Evolutionary conservation across 53 echinoderm and acorn worm species (phyloP).

Genomic region (Zoroaster sp.): DNA sequence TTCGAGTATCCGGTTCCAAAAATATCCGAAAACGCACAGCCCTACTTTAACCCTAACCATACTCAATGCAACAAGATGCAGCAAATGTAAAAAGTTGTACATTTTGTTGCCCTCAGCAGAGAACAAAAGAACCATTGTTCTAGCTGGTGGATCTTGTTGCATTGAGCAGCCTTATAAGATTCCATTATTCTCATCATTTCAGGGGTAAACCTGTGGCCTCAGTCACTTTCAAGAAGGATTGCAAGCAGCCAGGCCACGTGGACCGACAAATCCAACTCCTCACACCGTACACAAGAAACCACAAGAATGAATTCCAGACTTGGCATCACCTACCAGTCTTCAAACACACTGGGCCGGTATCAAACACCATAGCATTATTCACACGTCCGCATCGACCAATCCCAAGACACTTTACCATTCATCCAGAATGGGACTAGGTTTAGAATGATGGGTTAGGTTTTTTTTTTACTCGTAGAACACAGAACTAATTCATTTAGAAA

Average conservation of each 20-base stretch:
- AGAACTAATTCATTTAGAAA: no score
- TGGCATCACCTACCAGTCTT: constrained; percentile 97
- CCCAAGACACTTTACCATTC: constrained; percentile 94
- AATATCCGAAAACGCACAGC: no score
- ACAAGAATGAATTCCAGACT: constrained; percentile 84
- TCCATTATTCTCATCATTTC: background rate
- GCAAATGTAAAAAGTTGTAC: no score
- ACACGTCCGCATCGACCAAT: constrained; percentile 88
- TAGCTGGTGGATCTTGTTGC: no score
- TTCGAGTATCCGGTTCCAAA: no score
- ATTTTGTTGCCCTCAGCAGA: no score
- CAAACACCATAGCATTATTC: constrained; percentile 93
- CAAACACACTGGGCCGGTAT: constrained; percentile 83
- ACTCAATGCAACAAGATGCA: no score
- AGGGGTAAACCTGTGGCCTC: constrained; percentile 63
- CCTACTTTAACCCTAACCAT: no score
- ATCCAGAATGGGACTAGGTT: constrained; percentile 94
- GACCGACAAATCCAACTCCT: constrained; percentile 79
- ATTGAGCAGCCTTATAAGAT: no score
- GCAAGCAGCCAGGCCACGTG: constrained; percentile 54
- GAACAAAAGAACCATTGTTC: no score
- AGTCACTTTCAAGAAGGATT: constrained; percentile 57
- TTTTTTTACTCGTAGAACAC: no score
- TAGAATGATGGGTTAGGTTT: background rate
- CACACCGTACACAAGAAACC: constrained; percentile 85